These are phyloP conservation scores for Apostichopus japonicus DNA, from an alignment of 35 echinoderm and acorn worm genomes.

Conservation along the genomic window DNA sequence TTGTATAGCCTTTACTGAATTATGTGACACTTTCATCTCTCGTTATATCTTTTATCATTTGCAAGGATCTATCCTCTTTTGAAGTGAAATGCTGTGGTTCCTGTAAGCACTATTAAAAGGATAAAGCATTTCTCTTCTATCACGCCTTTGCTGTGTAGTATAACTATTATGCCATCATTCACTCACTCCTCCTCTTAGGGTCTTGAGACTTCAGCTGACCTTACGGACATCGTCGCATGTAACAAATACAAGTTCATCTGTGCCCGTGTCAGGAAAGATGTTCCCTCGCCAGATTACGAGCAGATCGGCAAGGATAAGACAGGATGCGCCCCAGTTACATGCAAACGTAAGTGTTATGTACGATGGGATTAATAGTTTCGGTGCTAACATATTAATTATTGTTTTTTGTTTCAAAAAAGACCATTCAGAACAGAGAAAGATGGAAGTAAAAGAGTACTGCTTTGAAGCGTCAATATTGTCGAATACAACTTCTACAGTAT, in stretches of 20 bases:
- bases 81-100: no score
- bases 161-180: not conserved
- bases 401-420: not conserved
- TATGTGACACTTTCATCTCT: no score
- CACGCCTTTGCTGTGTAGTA: no score
- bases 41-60: no score
- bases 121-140: no score
- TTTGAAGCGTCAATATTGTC: no score
- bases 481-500: no score
- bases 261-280: slow-evolving; percentile 34
- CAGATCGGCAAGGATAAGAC: slow-evolving; percentile 49
- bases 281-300: slow-evolving; percentile 13
- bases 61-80: no score
- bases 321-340: slow-evolving; percentile 38
- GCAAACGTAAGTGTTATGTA: not conserved
- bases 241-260: slow-evolving; percentile 42
- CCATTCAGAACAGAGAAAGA: no score
- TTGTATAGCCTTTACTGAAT: no score
- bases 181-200: not conserved
- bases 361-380: not conserved
- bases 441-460: no score
- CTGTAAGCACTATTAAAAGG: no score
- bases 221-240: slow-evolving; percentile 18
- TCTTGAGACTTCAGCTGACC: not conserved
- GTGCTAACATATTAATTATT: not conserved